phyloP scores from a whole-genome alignment of 2,113 vertebrate genomes.

The Theristicus caerulescens region DNA sequence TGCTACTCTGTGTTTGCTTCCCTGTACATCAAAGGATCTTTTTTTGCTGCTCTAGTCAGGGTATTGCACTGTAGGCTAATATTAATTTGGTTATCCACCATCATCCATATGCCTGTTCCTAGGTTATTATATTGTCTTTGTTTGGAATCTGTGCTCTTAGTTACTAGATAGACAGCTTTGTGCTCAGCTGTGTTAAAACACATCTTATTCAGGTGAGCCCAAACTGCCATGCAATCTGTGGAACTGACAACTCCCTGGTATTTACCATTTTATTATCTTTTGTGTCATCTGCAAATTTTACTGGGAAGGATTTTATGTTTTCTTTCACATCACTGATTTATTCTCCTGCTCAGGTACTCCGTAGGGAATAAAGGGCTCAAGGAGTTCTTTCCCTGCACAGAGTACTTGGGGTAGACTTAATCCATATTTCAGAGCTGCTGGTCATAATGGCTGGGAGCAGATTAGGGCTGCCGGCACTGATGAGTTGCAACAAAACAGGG shows the following conservation, averaged over 20 bases:
- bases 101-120: not conserved
- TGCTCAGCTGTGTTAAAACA: slow-evolving; percentile 50
- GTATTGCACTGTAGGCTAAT: not conserved
- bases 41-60: not conserved
- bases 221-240: slow-evolving; percentile 37
- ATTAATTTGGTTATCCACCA: slow-evolving; percentile 39
- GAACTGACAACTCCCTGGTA: slow-evolving; percentile 18
- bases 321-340: slow-evolving; percentile 58
- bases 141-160: slow-evolving; percentile 27
- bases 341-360: slow-evolving; percentile 33
- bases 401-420: slow-evolving; percentile 34
- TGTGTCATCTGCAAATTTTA: slow-evolving; percentile 67
- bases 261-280: slow-evolving; percentile 64
- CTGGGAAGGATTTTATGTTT: slow-evolving; percentile 54
- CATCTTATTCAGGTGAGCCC: slow-evolving; percentile 46
- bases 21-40: not conserved
- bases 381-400: not conserved
- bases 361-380: slow-evolving; percentile 21
- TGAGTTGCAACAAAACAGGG: slow-evolving; percentile 35
- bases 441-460: slow-evolving; percentile 40
- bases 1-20: not conserved
- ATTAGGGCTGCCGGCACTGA: slow-evolving; percentile 42
- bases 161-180: slow-evolving; percentile 39
- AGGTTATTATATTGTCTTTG: slow-evolving; percentile 18
- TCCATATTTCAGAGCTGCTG: slow-evolving; percentile 57